Evolutionary conservation across 2,113 vertebrate species (phyloP).

Genomic region (Lanius ludovicianus): DNA sequence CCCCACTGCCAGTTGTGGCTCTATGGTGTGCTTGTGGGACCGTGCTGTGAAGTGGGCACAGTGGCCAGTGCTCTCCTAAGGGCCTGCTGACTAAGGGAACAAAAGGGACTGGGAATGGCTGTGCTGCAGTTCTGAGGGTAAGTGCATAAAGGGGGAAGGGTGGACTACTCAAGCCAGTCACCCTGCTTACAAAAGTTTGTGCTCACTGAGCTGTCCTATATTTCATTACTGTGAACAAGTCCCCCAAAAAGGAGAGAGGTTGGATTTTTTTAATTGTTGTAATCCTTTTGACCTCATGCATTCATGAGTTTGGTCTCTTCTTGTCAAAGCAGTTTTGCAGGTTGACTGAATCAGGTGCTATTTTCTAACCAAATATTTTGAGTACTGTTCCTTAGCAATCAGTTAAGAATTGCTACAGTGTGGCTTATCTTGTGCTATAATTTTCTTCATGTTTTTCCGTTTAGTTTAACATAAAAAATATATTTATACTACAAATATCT

Average conservation of each 20-base stretch:
- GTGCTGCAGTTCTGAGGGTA: not conserved
- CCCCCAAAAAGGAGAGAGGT: not conserved
- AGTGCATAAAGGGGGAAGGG: conserved; percentile 9
- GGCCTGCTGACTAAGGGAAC: not conserved
- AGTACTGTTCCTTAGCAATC: not conserved
- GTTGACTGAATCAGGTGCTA: conserved; percentile 25
- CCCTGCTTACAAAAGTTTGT: conserved; percentile 26
- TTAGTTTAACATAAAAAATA: not conserved
- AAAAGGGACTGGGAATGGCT: not conserved
- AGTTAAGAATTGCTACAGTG: not conserved
- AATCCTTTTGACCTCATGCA: conserved; percentile 52
- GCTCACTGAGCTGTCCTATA: conserved; percentile 48
- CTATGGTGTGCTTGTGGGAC: accelerated
- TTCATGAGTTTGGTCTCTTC: conserved; percentile 40
- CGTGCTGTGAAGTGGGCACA: not conserved
- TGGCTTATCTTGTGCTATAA: not conserved
- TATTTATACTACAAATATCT: not conserved
- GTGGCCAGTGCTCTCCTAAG: not conserved
- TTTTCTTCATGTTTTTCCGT: not conserved
- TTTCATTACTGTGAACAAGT: conserved; percentile 43
- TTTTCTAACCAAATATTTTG: conserved; percentile 22
- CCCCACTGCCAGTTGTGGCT: accelerated
- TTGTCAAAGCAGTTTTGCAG: conserved; percentile 53
- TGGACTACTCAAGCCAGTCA: not conserved
- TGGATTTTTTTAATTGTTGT: not conserved